Evolutionary conservation across 2,888 invertebrate species (phyloP).

Genomic region (Carpatolechia fugitivella): DNA sequence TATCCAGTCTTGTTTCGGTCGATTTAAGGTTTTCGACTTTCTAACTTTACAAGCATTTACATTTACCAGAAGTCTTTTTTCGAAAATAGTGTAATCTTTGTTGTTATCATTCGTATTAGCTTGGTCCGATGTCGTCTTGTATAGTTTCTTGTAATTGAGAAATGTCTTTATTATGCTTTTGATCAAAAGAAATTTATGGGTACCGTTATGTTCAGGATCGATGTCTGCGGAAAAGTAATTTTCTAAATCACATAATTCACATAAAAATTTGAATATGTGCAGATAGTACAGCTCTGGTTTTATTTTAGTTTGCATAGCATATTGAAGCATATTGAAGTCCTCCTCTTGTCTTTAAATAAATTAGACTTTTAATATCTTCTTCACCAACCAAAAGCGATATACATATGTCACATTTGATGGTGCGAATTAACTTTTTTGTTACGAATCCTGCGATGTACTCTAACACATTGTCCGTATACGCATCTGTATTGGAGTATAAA

Average conservation of each 20-base stretch:
- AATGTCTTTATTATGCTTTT: not conserved
- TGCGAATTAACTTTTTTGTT: not conserved
- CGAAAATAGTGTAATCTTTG: not conserved
- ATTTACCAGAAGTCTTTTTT: not conserved
- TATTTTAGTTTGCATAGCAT: too few relatives aligned
- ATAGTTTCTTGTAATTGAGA: not conserved
- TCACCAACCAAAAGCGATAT: not conserved
- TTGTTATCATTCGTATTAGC: not conserved
- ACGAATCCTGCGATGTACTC: not conserved
- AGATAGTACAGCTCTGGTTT: not conserved
- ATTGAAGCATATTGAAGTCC: not conserved
- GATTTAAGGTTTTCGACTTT: conserved; percentile 8
- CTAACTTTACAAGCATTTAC: not conserved
- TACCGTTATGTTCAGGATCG: not conserved
- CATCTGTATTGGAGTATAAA: not conserved
- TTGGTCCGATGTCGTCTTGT: not conserved
- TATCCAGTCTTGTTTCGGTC: conserved; percentile 10
- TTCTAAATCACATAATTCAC: not conserved
- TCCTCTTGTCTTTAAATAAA: not conserved
- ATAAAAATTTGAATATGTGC: not conserved
- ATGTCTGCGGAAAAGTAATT: not conserved
- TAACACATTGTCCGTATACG: not conserved
- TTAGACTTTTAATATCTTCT: not conserved
- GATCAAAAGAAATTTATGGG: not conserved
- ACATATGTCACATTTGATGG: not conserved